phyloP scores from a whole-genome alignment of 2,113 vertebrate genomes.

The Amphiprion percula region DNA sequence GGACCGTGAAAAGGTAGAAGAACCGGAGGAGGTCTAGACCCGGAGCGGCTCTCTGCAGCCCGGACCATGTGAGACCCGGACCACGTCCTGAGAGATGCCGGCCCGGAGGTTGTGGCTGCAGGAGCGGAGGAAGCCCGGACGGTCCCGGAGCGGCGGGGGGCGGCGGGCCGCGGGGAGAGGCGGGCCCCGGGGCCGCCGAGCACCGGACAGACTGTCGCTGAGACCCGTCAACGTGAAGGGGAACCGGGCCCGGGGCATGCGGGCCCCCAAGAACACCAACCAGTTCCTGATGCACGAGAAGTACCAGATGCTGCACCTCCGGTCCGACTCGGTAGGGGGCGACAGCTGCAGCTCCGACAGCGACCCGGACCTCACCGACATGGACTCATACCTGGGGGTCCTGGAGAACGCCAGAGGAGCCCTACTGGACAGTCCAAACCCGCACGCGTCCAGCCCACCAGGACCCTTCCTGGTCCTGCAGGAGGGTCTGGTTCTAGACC shows the following conservation, averaged over 20 bases:
- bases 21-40: constrained; percentile 41
- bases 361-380: constrained; percentile 88
- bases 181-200: background rate
- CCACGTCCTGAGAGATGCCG: constrained; percentile 71
- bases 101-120: constrained; percentile 65
- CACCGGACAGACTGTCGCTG: constrained; percentile 66
- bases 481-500: constrained; percentile 4
- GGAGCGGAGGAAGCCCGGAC: constrained; percentile 57
- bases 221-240: constrained; percentile 88
- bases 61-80: constrained; percentile 34
- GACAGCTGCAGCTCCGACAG: constrained; percentile 88
- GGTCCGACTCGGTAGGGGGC: constrained; percentile 89
- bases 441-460: background rate
- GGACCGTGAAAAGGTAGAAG: constrained; percentile 90
- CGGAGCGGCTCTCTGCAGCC: background rate
- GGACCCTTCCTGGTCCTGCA: constrained; percentile 6
- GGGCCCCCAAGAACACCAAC: constrained; percentile 91
- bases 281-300: constrained; percentile 93
- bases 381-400: constrained; percentile 90
- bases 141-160: constrained; percentile 69
- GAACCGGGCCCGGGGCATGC: constrained; percentile 87
- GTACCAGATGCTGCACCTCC: constrained; percentile 90
- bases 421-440: constrained; percentile 79
- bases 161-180: constrained; percentile 48
- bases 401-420: constrained; percentile 90